phyloP scores from a whole-genome alignment of 2,797 vertebrate species.

The Peromyscus aztecus region DNA sequence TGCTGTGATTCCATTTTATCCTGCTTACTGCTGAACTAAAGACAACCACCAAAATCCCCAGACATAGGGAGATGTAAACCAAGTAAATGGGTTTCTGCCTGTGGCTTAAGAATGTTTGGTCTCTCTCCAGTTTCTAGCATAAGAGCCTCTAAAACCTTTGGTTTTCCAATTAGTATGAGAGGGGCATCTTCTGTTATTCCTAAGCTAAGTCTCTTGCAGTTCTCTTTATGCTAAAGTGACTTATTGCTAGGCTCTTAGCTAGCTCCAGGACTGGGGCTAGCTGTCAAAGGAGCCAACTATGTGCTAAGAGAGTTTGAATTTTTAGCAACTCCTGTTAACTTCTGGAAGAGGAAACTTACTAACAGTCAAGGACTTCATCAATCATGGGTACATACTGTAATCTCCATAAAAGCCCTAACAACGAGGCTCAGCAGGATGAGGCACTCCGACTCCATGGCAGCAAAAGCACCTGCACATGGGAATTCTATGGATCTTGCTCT shows the following conservation, averaged over 20 bases:
- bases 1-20: constrained; percentile 86
- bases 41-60: constrained; percentile 81
- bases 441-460: background rate
- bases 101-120: background rate
- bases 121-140: background rate
- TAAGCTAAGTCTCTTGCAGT: background rate
- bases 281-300: background rate
- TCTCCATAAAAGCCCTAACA: background rate
- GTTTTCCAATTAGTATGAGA: background rate
- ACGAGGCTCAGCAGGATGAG: background rate
- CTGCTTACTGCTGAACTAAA: constrained; percentile 84
- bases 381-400: background rate
- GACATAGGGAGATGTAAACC: constrained; percentile 86
- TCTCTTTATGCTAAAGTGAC: background rate
- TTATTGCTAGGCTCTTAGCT: background rate
- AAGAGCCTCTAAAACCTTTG: background rate
- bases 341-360: background rate
- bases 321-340: background rate
- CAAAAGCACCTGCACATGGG: background rate
- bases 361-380: background rate
- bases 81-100: constrained; percentile 89
- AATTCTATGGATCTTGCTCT: background rate
- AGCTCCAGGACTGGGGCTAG: background rate
- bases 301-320: background rate
- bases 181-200: background rate